Base-by-base conservation (phyloP, 1,140 invertebrate species). In the Drosophila lowei region DNA sequence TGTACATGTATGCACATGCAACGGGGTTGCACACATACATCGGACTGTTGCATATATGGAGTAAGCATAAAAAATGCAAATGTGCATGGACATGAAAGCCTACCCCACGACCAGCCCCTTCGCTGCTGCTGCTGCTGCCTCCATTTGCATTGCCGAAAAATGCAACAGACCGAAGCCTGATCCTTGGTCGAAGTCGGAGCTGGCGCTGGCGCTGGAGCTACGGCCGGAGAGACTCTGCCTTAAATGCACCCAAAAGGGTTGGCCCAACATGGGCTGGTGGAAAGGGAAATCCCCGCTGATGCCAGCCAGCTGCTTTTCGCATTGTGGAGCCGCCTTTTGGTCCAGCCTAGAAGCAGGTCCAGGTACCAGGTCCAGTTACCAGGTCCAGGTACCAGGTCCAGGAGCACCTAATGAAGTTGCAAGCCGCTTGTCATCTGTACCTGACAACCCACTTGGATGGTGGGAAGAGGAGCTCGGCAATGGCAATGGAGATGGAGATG, bases 41-140 rank as follows among this genome's bases (percentile, higher is more conserved):
- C 3, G 34, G 34, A 38, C 34, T 38, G 34, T 38, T 72, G 44
- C 15, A 42, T 64, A 53, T 60, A 34, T 15, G 50, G 28, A 60
- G 56, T 55, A 75, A 67, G 59, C 50, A 67, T 75, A 75, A 67
- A 71, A 75, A 75, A 75, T 75, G 62, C 62, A 75, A 75, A 75
- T 67, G 61, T 59, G 62, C 44, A 56, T 23, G 41, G 46, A 47
- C 53, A 53, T n/a, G 44, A 67, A 53, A 41, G 28, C 58, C 53
- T 49, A 23, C 25, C 4, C 15, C 34, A 18, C 28, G 8, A 16
- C 18, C 56, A 23, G 13, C n/a, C 28, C 15, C 7, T 25, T 13
- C 15, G 2, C 9, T 6, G 2, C 25, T 28, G 23, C 18, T 16
- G 11, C 18, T 25, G 5, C 57, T n/a, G 16, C 30, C 18, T 13